Base-by-base conservation (phyloP, 2,113 vertebrate genomes). In the Saguinus imperator region DNA sequence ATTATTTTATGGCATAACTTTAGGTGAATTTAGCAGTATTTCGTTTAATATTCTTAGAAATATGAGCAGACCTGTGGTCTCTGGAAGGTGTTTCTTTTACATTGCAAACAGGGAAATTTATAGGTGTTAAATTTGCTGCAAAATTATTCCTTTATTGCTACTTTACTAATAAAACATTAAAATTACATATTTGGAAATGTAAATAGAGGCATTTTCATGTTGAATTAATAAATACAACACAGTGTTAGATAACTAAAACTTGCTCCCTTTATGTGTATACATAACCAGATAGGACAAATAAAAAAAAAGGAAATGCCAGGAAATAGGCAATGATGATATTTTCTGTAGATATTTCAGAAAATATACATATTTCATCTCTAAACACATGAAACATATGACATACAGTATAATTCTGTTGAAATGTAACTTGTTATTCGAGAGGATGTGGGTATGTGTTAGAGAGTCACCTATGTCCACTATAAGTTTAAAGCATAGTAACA, bases 1-100 rank as follows among this genome's bases (percentile, higher is more conserved):
- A 94, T 29, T 96, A 50, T 79, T 90, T 96, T 84, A 84, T 89
- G 25, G 52, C 61, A 95, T 85, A 88, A 85, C 50, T 89, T 96
- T 92, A 89, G 70, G 70, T 21, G 17, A 84, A 29, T 85, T 91
- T 92, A 88, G 35, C 35, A 81, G 23, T 82, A 75, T 90, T 92
- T 96, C 40, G 94, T 81, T 77, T 88, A 76, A 89, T 94, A 29
- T 27, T 77, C 84, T 94, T 92, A 96, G 79, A 97, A 96, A 92
- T 94, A 58, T 79, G 91, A 93, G 14, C 73, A 93, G 66, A 48
- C 13, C 13, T 35, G 21, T 79, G 40, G 40, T 89, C 61, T 91
- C 32, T 64, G 25, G 13, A 92, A 37, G 32, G 45, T 11, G 50
- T 80, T 93, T 95, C n/a, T 76, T 97, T 84, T 81, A 68, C 40